These are phyloP conservation scores for Brachionus paranguensis DNA, from an alignment of 1,140 invertebrate species.

Conservation along the genomic window DNA sequence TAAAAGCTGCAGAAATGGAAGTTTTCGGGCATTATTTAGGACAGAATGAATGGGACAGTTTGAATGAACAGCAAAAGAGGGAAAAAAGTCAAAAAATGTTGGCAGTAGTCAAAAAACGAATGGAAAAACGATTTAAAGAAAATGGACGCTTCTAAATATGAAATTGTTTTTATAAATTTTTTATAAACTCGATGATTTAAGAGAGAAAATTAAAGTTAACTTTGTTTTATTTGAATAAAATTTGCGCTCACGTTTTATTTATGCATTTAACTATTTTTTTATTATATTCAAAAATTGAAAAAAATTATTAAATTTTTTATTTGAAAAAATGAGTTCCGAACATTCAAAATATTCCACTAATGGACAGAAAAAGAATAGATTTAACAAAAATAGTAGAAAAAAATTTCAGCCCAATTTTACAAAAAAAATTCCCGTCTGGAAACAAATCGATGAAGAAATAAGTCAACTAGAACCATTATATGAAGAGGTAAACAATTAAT, in stretches of 20 bases:
- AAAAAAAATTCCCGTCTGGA: conserved; percentile 38
- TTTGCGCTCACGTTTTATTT: background rate
- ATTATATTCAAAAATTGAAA: background rate
- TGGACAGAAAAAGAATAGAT: background rate
- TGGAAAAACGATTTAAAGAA: conserved; percentile 31
- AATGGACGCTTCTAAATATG: conserved; percentile 9
- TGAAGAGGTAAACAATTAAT: conserved; percentile 22
- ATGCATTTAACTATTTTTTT: background rate
- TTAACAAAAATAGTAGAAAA: background rate
- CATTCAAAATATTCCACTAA: background rate
- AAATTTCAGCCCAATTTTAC: conserved; percentile 32
- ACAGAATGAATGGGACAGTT: conserved; percentile 23
- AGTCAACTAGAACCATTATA: conserved; percentile 39
- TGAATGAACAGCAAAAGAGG: background rate
- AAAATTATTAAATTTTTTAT: background rate
- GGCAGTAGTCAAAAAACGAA: conserved; percentile 13
- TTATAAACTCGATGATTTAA: background rate
- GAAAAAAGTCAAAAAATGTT: conserved; percentile 39
- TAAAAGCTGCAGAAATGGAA: conserved; percentile 30
- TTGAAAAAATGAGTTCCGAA: conserved; percentile 1
- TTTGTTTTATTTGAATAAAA: background rate
- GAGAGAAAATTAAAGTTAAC: background rate
- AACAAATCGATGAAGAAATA: conserved; percentile 40
- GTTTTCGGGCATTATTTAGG: conserved; percentile 18
- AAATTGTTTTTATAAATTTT: background rate